Evolutionary conservation across 2,113 vertebrate species (phyloP), one percentile per base, ranked within the genome.

Genomic region (Ageneiosus marmoratus): DNA sequence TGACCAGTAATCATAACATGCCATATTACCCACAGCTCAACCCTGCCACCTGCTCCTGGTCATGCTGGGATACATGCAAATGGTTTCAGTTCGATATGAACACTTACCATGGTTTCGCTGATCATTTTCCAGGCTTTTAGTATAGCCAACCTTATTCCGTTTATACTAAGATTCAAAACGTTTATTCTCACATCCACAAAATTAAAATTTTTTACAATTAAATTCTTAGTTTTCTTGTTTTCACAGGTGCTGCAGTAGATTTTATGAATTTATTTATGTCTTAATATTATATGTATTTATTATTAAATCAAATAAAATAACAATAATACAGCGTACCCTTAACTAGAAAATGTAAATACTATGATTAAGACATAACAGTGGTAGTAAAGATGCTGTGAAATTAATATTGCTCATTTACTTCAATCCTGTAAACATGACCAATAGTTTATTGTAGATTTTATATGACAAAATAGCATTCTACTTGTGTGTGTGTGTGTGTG

Each of bases 1-100:
- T 51, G 37, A 22, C 51, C 80, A 69, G 67, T 34, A 70, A 55
- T 63, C 20, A 27, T 48, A 77, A 67, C 63, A 69, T 75, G 73
- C 48, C 62, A 77, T 81, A 76, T 67, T 77, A 77, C 79, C 63
- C 60, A 24, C 34, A 22, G 69, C 51, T 70, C 75, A 83, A 62
- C 77, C 18, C 27, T 24, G 20, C 37, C 69, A 74, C 55, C 77
- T 84, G 44, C 55, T 37, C 15, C 60, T 75, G n/a, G 16, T 63
- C 50, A 73, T 48, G 62, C 69, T 74, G 70, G 2, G 60, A 13
- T 73, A 80, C 72, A 81, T 70, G 72, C 34, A 73, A 32, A 70
- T 70, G 46, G 29, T 13, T 58, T 72, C 16, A 44, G 48, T 81
- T 10, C 20, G 22, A 60, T 48, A 82, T 46, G 12, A 46, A 5